phyloP scores from a whole-genome alignment of 2,888 invertebrate genomes.

The Nomada flava region DNA sequence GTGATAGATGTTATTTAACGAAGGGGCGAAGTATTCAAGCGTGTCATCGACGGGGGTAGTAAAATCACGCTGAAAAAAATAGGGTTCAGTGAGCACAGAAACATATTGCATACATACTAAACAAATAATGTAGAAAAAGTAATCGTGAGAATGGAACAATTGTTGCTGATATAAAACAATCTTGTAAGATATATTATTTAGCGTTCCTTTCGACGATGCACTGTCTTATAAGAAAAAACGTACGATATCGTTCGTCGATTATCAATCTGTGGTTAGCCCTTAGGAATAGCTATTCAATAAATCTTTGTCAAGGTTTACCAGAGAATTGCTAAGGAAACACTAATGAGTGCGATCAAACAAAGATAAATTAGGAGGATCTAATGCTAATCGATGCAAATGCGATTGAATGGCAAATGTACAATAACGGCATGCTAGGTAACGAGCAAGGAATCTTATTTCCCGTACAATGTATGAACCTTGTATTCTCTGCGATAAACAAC shows the following conservation, averaged over 20 bases:
- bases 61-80: neutral
- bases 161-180: constrained; percentile 12
- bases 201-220: constrained; percentile 13
- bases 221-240: constrained; percentile 10
- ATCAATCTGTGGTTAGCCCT: constrained; percentile 4
- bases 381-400: constrained; percentile 65
- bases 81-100: constrained; percentile 7
- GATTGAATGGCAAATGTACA: constrained; percentile 36
- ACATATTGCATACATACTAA: neutral
- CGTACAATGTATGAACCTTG: neutral
- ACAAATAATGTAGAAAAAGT: constrained; percentile 14
- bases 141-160: constrained; percentile 32
- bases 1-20: constrained; percentile 60
- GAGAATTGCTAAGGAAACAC: constrained; percentile 22
- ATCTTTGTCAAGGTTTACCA: constrained; percentile 36
- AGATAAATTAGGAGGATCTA: constrained; percentile 56
- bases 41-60: constrained; percentile 31
- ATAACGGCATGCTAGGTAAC: constrained; percentile 37
- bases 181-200: constrained; percentile 10
- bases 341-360: constrained; percentile 32
- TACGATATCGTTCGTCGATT: constrained; percentile 11
- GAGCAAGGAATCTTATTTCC: constrained; percentile 39
- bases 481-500: neutral
- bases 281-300: constrained; percentile 25
- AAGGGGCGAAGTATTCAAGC: constrained; percentile 48